Evolutionary conservation across 2,888 invertebrate species (phyloP).

Genomic region (Synergus japonicus): DNA sequence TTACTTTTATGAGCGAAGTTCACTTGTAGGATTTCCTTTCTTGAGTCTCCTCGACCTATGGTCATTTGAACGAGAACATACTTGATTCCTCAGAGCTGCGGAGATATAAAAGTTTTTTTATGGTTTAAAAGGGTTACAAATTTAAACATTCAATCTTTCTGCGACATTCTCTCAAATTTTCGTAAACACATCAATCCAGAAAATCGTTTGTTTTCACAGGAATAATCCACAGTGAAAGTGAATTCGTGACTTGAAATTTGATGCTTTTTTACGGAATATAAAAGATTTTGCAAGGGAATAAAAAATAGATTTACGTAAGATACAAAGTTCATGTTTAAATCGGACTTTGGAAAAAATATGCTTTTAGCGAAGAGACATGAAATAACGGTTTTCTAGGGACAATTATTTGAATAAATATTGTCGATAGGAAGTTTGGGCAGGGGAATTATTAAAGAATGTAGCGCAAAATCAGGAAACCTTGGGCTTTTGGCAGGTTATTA

Average conservation of each 20-base stretch:
- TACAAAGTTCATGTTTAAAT: not conserved
- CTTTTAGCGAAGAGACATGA: not conserved
- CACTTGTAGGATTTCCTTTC: conserved; percentile 15
- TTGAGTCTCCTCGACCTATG: conserved; percentile 18
- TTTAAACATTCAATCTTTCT: not conserved
- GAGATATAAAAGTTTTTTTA: not conserved
- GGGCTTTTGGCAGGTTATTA: conserved; percentile 25
- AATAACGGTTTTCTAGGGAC: not conserved
- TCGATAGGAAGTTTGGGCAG: not conserved
- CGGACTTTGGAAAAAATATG: not conserved
- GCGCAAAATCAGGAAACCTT: conserved; percentile 22
- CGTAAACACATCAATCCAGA: not conserved
- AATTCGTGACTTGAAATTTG: conserved; percentile 12
- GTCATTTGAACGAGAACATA: conserved; percentile 9
- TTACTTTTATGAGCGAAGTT: conserved; percentile 13
- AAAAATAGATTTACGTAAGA: conserved; percentile 11
- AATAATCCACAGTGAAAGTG: not conserved
- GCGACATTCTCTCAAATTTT: not conserved
- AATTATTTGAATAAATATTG: not conserved
- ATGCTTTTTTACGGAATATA: not conserved
- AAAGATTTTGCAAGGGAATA: not conserved
- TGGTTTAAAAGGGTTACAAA: not conserved
- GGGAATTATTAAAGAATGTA: not conserved
- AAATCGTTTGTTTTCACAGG: conserved; percentile 19
- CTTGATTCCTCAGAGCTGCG: not conserved